Conservation (phyloP, 2,797 vertebrate species). For the Sebastes glaucus region DNA sequence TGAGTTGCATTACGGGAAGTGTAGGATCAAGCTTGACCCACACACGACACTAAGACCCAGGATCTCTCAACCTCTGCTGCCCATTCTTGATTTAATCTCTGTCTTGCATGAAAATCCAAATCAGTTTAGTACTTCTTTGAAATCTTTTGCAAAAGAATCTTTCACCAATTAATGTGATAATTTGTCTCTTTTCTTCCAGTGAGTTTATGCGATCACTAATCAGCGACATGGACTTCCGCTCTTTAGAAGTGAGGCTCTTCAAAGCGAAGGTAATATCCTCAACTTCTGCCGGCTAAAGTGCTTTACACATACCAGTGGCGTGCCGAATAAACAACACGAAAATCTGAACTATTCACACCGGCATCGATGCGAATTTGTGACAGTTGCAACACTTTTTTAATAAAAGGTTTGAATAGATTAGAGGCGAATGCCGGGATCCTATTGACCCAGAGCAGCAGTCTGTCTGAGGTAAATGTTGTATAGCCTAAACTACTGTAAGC, state of each 20-base stretch:
- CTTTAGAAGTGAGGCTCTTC: constrained; percentile 79
- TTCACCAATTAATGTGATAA: not conserved
- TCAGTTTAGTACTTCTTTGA: not conserved
- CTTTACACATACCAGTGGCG: no score
- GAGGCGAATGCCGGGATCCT: no score
- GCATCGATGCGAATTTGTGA: no score
- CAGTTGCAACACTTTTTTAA: no score
- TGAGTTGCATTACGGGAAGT: not conserved
- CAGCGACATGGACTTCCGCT: constrained; percentile 75
- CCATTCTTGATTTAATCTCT: not conserved
- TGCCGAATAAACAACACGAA: no score
- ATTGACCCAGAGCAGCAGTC: no score
- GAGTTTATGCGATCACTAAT: constrained; percentile 82
- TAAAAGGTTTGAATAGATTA: no score
- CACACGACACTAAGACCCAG: not conserved
- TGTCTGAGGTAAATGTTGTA: no score
- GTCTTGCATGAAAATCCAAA: not conserved
- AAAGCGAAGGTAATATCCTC: constrained; percentile 76
- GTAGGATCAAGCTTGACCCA: not conserved
- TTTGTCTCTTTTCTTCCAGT: constrained; percentile 45
- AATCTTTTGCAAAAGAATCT: not conserved
- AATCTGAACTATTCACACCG: no score
- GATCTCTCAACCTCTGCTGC: not conserved
- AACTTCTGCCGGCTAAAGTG: no score
- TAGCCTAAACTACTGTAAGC: no score